Percentiles rank a stretch among this genome's conserved stretches.
phyloP scores from a whole-genome alignment of 1,140 invertebrate genomes.

The Temnothorax curvispinosus region DNA sequence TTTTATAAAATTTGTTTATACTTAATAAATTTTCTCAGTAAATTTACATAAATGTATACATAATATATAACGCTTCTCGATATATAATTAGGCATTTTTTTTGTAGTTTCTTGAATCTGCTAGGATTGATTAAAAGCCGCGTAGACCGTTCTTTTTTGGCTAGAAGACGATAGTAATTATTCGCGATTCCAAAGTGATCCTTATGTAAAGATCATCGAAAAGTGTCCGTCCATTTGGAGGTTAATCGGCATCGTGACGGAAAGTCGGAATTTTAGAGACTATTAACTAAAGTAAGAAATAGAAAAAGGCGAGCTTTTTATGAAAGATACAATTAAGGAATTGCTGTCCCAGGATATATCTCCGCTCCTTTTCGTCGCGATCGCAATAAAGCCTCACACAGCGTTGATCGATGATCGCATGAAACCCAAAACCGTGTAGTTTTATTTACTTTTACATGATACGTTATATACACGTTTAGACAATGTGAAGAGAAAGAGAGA shows the following conservation, averaged over 20 bases:
- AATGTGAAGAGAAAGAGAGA: slow-evolving; percentile 36
- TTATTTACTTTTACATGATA: slow-evolving; percentile 65
- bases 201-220: slow-evolving; percentile 64
- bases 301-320: background rate
- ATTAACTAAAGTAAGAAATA: background rate
- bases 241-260: slow-evolving; percentile 31
- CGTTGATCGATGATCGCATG: background rate
- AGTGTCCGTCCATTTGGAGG: slow-evolving; percentile 65
- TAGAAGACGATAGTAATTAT: background rate
- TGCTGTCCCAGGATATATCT: background rate
- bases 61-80: background rate
- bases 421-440: slow-evolving; percentile 32
- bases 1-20: background rate
- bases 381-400: background rate
- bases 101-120: background rate
- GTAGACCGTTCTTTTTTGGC: background rate
- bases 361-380: slow-evolving; percentile 16
- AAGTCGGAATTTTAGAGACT: slow-evolving; percentile 1
- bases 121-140: background rate
- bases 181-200: slow-evolving; percentile 43
- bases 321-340: background rate
- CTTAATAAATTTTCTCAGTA: background rate
- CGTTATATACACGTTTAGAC: slow-evolving; percentile 56
- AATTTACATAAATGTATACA: background rate
- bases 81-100: slow-evolving; percentile 3